Conservation (phyloP, 1,140 invertebrate species). For the honey bee (Apis mellifera) region DNA sequence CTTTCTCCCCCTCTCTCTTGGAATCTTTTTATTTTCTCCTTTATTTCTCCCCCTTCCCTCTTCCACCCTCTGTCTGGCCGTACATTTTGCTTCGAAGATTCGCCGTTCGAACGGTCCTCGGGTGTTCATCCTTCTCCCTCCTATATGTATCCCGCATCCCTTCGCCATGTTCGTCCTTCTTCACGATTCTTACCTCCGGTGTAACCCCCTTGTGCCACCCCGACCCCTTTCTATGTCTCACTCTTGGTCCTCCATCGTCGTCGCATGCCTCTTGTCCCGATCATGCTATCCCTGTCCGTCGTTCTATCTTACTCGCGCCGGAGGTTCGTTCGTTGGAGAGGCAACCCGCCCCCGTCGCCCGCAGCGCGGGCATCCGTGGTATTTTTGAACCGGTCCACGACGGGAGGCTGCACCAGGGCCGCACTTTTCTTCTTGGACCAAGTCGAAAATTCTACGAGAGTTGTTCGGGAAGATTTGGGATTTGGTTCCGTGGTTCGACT, state of each 20-base stretch:
- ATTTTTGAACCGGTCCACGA: conserved; percentile 82
- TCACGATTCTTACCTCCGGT: neutral
- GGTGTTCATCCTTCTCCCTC: conserved; percentile 43
- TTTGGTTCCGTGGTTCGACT: no score
- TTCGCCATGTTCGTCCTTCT: conserved; percentile 29
- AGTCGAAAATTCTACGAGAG: conserved; percentile 40
- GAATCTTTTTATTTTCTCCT: conserved; percentile 60
- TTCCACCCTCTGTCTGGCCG: neutral
- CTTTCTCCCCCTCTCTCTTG: neutral
- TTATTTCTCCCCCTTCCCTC: neutral
- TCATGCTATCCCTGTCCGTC: neutral
- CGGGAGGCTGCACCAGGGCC: conserved; percentile 76
- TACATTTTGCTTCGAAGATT: conserved; percentile 41
- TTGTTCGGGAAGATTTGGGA: no score
- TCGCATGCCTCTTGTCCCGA: conserved; percentile 20
- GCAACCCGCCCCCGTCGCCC: conserved; percentile 61
- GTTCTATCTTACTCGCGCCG: neutral
- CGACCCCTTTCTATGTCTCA: conserved; percentile 42
- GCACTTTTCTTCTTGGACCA: conserved; percentile 63
- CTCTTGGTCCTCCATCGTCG: conserved; percentile 36
- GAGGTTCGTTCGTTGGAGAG: neutral
- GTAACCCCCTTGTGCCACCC: conserved; percentile 32
- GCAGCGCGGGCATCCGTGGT: conserved; percentile 74
- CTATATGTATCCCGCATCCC: conserved; percentile 2
- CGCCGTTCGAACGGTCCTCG: conserved; percentile 42